Percentiles rank a stretch among this genome's conserved stretches.
These are phyloP conservation scores for Drosophila quinaria DNA, from an alignment of 2,888 invertebrate genomes.

Conservation along the genomic window DNA sequence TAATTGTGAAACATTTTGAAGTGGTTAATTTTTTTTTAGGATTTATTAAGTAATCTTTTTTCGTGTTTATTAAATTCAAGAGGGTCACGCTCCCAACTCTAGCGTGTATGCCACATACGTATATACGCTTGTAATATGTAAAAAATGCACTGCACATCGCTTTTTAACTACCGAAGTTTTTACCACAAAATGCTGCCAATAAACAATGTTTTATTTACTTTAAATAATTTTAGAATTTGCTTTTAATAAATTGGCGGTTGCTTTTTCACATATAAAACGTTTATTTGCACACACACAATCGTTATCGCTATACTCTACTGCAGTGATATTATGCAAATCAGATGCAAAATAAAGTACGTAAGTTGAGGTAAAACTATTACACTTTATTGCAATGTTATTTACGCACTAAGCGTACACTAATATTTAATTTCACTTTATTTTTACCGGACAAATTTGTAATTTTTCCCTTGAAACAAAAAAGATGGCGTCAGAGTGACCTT, in stretches of 20 bases:
- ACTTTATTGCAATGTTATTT: slow-evolving; percentile 13
- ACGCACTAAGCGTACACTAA: slow-evolving; percentile 47
- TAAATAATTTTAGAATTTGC: not conserved
- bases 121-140: slow-evolving; percentile 38
- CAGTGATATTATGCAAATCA: slow-evolving; percentile 35
- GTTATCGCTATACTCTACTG: slow-evolving; percentile 32
- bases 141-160: slow-evolving; percentile 29
- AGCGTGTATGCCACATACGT: slow-evolving; percentile 57
- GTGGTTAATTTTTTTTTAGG: not conserved
- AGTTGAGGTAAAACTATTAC: not conserved
- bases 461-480: slow-evolving; percentile 62
- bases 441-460: slow-evolving; percentile 69
- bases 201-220: not conserved
- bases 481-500: slow-evolving; percentile 64
- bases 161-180: slow-evolving; percentile 10
- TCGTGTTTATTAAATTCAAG: slow-evolving; percentile 1
- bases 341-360: not conserved
- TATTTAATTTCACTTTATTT: slow-evolving; percentile 57
- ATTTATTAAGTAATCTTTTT: not conserved
- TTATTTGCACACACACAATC: slow-evolving; percentile 49
- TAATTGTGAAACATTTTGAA: not conserved
- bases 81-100: slow-evolving; percentile 48
- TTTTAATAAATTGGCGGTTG: slow-evolving; percentile 48
- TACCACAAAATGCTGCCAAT: not conserved
- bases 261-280: slow-evolving; percentile 47